A percentile compares a stretch with the other conserved stretches of the same genome.
phyloP scores from a whole-genome alignment of 2,888 invertebrate species.

The Acrobasis suavella region DNA sequence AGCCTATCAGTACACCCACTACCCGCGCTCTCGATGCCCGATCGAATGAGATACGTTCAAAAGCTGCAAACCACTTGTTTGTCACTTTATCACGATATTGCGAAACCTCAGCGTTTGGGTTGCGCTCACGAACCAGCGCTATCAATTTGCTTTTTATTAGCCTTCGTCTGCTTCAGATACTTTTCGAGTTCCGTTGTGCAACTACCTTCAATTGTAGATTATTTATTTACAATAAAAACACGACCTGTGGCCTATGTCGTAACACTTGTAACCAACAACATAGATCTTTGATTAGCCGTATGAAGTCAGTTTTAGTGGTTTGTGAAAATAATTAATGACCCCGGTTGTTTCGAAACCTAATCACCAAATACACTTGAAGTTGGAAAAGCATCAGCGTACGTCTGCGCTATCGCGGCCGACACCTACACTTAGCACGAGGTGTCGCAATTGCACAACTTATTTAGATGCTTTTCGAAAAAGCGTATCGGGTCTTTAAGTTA shows the following conservation, averaged over 20 bases:
- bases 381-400: constrained; percentile 51
- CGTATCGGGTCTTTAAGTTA: constrained; percentile 55
- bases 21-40: constrained; percentile 26
- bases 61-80: constrained; percentile 47
- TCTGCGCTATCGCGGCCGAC: constrained; percentile 55
- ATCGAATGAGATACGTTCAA: constrained; percentile 36
- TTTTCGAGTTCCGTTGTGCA: constrained; percentile 10
- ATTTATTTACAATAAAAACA: constrained; percentile 6
- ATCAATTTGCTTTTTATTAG: constrained; percentile 35
- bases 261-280: not conserved
- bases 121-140: constrained; percentile 36
- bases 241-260: not conserved
- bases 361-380: constrained; percentile 39
- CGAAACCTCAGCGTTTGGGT: constrained; percentile 39
- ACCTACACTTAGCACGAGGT: constrained; percentile 50
- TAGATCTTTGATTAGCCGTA: constrained; percentile 7
- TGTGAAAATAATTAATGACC: constrained; percentile 13
- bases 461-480: constrained; percentile 59
- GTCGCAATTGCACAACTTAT: constrained; percentile 64
- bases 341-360: constrained; percentile 30
- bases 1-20: constrained; percentile 26
- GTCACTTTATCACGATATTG: constrained; percentile 49
- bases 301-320: not conserved
- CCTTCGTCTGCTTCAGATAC: constrained; percentile 24
- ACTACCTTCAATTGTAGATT: constrained; percentile 10